Conservation (phyloP, 2,888 invertebrate species). For the Muschampia plurimacula region DNA sequence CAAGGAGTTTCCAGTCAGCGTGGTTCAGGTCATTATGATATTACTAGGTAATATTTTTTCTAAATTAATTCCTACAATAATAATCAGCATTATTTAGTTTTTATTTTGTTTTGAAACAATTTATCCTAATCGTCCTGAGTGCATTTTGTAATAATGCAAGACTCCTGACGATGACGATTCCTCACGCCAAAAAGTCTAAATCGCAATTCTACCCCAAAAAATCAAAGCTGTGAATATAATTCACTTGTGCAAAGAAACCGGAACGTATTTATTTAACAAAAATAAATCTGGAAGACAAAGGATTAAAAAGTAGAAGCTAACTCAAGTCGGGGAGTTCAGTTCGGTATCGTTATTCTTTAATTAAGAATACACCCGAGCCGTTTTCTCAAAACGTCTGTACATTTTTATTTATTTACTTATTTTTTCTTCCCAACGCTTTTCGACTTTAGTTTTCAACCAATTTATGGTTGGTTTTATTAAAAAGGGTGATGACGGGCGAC, state of each 20-base stretch:
- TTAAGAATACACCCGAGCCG: constrained; percentile 18
- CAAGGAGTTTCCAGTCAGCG: too few species aligned
- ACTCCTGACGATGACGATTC: neutral
- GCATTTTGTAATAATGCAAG: too few species aligned
- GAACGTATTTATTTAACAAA: constrained; percentile 9
- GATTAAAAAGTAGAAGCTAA: constrained; percentile 16
- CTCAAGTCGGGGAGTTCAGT: constrained; percentile 8
- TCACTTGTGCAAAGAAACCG: neutral
- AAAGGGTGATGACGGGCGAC: too few species aligned
- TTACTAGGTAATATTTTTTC: too few species aligned
- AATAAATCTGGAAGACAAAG: constrained; percentile 12
- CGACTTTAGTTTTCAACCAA: constrained; percentile 4
- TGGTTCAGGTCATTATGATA: too few species aligned
- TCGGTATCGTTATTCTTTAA: constrained; percentile 13
- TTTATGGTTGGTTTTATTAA: too few species aligned
- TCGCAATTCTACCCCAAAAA: neutral
- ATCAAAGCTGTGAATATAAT: neutral
- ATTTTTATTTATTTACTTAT: neutral
- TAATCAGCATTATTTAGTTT: too few species aligned
- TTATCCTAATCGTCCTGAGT: too few species aligned
- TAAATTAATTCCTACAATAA: too few species aligned
- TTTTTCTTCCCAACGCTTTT: neutral
- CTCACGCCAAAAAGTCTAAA: neutral
- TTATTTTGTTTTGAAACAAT: too few species aligned
- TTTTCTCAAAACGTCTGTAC: constrained; percentile 3